phyloP scores from a whole-genome alignment of 1,140 invertebrate genomes.

The Ceratoteleas bidentatus region DNA sequence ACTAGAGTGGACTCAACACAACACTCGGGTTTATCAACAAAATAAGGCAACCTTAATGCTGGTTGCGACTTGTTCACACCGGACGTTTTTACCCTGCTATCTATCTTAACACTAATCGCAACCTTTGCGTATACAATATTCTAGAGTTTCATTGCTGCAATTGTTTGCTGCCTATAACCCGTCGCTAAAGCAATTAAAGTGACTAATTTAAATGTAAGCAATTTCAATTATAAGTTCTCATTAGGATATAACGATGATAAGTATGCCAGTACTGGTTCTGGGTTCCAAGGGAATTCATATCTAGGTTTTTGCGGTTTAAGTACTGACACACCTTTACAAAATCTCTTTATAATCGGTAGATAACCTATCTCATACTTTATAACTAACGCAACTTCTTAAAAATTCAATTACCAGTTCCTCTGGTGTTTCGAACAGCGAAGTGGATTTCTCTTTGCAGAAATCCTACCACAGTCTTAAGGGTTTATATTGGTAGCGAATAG shows the following conservation, averaged over 20 bases:
- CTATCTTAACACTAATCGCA: conserved; percentile 15
- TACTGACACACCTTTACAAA: conserved; percentile 32
- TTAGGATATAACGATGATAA: conserved; percentile 13
- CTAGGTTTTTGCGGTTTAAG: conserved; percentile 39
- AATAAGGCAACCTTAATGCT: conserved; percentile 13
- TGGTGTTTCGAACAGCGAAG: conserved; percentile 1
- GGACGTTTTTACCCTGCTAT: conserved; percentile 27
- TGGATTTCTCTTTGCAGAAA: not conserved
- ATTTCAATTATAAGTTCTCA: conserved; percentile 37
- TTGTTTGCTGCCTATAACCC: conserved; percentile 48
- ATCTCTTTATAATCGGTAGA: conserved; percentile 17
- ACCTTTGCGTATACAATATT: conserved; percentile 5
- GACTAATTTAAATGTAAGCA: conserved; percentile 50
- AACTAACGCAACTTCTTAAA: conserved; percentile 31
- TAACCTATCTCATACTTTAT: conserved; percentile 17
- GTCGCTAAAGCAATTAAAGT: conserved; percentile 59
- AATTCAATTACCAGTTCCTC: conserved; percentile 10
- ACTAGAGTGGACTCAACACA: conserved; percentile 25
- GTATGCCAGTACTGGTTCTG: conserved; percentile 15
- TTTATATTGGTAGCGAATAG: too few relatives aligned
- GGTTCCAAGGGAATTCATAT: conserved; percentile 36
- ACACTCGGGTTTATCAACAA: conserved; percentile 22
- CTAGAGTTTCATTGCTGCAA: conserved; percentile 9
- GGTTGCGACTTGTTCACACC: conserved; percentile 11
- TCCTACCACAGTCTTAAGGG: conserved; percentile 10